These are phyloP conservation scores for Cirrhinus molitorella DNA, from an alignment of 2,797 vertebrate species.

Conservation along the genomic window DNA sequence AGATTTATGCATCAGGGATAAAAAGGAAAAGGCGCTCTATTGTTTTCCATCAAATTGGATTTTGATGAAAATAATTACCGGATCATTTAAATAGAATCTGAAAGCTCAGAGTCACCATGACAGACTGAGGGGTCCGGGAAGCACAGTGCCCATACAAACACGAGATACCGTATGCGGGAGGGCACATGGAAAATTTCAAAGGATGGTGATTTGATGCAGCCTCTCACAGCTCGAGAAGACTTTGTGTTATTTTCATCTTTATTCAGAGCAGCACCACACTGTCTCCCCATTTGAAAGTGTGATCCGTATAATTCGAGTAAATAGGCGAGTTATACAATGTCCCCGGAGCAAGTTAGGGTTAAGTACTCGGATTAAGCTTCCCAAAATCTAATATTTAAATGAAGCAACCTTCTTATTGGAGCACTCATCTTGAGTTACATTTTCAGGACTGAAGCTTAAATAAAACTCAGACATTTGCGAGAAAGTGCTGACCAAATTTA, in stretches of 20 bases:
- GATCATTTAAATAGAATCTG: constrained; percentile 40
- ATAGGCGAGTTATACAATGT: background rate
- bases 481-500: constrained; percentile 44
- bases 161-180: background rate
- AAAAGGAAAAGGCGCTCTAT: constrained; percentile 52
- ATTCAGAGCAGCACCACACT: constrained; percentile 17
- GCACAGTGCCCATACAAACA: constrained; percentile 21
- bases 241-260: constrained; percentile 14
- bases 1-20: constrained; percentile 70
- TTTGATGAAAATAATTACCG: constrained; percentile 70
- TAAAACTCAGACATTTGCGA: constrained; percentile 1
- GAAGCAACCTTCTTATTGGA: background rate
- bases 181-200: background rate
- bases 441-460: constrained; percentile 1
- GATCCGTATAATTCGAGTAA: background rate
- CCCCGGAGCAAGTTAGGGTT: constrained; percentile 13
- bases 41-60: constrained; percentile 70
- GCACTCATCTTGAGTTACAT: constrained; percentile 13
- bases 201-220: background rate
- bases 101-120: constrained; percentile 47
- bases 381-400: background rate
- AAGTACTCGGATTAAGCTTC: background rate
- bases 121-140: constrained; percentile 18
- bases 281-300: constrained; percentile 5
- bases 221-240: constrained; percentile 11